These are phyloP conservation scores for Lates japonicus DNA, from an alignment of 2,797 vertebrate species.

Conservation along the genomic window DNA sequence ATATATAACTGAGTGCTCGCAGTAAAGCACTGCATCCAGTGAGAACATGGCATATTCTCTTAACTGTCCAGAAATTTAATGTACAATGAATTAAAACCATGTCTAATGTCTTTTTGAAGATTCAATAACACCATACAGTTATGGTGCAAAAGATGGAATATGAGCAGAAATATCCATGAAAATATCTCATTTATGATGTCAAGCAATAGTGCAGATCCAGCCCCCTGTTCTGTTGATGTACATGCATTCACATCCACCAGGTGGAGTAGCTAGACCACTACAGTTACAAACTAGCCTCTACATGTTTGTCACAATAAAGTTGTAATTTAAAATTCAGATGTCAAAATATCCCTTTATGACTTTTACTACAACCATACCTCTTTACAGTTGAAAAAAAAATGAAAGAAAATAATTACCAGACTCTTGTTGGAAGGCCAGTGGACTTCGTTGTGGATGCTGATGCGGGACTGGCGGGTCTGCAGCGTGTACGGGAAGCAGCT, in stretches of 20 bases:
- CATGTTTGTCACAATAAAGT: neutral
- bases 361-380: neutral
- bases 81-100: neutral
- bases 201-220: neutral
- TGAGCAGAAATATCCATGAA: neutral
- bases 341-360: neutral
- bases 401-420: constrained; percentile 82
- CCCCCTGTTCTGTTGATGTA: neutral
- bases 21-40: neutral
- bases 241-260: constrained; percentile 48
- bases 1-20: neutral
- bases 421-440: constrained; percentile 91
- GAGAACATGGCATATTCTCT: neutral
- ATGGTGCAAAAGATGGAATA: no score
- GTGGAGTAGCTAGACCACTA: constrained; percentile 37
- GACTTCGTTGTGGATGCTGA: constrained; percentile 94
- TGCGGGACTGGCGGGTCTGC: constrained; percentile 95
- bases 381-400: neutral
- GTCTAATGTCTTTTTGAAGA: neutral
- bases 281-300: neutral
- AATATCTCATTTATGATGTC: neutral
- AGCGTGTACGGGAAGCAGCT: constrained; percentile 97
- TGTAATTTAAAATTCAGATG: neutral
- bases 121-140: no score
- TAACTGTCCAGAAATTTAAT: neutral